Conservation (phyloP, 2,888 invertebrate genomes). For the Lasioglossum marginatum region DNA sequence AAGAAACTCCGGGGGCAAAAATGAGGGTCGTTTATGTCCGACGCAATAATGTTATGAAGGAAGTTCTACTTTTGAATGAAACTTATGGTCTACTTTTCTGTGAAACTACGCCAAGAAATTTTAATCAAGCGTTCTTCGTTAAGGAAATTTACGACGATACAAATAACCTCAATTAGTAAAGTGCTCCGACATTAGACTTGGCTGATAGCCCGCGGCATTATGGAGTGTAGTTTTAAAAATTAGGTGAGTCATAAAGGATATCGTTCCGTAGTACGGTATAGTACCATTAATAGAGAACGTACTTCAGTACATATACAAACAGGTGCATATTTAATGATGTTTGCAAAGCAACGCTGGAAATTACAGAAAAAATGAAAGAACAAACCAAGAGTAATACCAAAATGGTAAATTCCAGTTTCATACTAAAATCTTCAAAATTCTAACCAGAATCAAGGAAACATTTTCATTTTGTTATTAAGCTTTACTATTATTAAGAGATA, state of each 20-base stretch:
- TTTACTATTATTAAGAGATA: no score
- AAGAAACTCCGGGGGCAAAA: neutral
- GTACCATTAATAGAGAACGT: neutral
- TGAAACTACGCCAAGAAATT: neutral
- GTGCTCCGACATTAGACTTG: neutral
- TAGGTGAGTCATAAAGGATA: neutral
- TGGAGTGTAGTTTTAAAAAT: neutral
- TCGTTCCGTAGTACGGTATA: neutral
- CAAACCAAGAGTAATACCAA: no score
- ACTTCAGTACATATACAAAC: neutral
- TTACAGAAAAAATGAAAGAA: neutral
- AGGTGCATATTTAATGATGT: neutral
- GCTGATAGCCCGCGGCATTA: neutral
- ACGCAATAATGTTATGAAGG: neutral
- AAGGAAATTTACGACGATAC: neutral
- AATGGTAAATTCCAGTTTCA: no score
- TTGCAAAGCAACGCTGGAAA: neutral
- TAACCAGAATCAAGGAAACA: no score
- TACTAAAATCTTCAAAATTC: no score
- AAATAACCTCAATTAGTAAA: constrained; percentile 3
- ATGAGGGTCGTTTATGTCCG: neutral
- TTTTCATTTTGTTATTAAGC: no score
- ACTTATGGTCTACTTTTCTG: neutral
- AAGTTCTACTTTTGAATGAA: neutral
- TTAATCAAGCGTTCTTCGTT: constrained; percentile 10